Evolutionary conservation across 2,797 vertebrate genomes (phyloP), one percentile per base, ranked within the genome.

Genomic region (Crenuchus spilurus): DNA sequence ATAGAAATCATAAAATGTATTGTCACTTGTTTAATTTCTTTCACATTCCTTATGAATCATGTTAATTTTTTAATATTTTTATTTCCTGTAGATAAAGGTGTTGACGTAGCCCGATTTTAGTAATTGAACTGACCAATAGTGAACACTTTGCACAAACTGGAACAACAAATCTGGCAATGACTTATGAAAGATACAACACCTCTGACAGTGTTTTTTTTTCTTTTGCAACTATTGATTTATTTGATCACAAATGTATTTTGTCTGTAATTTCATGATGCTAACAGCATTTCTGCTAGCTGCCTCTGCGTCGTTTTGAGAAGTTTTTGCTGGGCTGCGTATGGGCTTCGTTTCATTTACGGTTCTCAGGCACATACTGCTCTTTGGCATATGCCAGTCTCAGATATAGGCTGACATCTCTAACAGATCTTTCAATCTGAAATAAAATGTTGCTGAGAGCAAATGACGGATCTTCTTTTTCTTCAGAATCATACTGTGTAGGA

Each of bases 311-410:
- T 55, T 54, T 31, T n/a, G 31, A 35, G 18, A 6, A 30, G 33
- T 14, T 39, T 67, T 39, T 72, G 48, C n/a, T 2, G 58, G 35
- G 37, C 28, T 24, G 14, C 26, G 0, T 39, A 20, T 51, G 46
- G 65, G 65, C 37, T 62, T 55, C 3, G 28, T 70, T 57, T 70
- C 58, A 64, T 48, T 48, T 39, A 35, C 22, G 14, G 39, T 64
- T 70, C 58, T 76, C 58, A 48, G 66, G 66, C 74, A 76, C 74
- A 70, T 70, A 46, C 18, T 46, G 57, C 44, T 75, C 46, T 26
- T 46, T 57, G n/a, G 52, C 46, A 22, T 42, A 4, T 24, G n/a
- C 44, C 48, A 22, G 3, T 0, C 26, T 65, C 70, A 26, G 61
- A 55, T 26, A 49, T 24, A 6, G 11, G 16, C 20, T 6, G 22